Percentiles rank a stretch among this genome's conserved stretches.
Evolutionary conservation across 2,797 vertebrate species (phyloP).

Genomic region (Thamnophis elegans): DNA sequence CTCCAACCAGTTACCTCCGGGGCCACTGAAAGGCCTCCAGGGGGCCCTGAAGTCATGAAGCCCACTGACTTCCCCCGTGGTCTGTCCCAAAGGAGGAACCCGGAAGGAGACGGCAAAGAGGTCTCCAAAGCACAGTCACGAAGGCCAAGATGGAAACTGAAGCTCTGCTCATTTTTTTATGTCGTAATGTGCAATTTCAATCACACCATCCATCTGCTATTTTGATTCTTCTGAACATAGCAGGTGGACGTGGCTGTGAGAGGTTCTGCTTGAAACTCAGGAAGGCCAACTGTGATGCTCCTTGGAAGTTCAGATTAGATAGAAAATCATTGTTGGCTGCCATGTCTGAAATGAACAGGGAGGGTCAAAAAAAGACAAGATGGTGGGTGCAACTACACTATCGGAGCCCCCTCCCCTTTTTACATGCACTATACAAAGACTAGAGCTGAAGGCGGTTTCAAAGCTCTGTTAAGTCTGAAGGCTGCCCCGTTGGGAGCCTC

Average conservation of each 20-base stretch:
- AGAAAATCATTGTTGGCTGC: not conserved
- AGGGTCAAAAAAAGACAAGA: not conserved
- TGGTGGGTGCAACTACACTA: not conserved
- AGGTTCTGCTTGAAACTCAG: not conserved
- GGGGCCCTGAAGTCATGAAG: not conserved
- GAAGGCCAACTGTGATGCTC: not conserved
- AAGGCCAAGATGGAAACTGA: not conserved
- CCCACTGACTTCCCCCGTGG: not conserved
- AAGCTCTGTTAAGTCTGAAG: not conserved
- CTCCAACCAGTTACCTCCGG: not conserved
- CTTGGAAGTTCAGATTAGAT: not conserved
- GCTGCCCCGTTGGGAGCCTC: not conserved
- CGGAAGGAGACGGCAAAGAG: not conserved
- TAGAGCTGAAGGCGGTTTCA: not conserved
- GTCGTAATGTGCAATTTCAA: not conserved
- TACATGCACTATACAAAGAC: not conserved
- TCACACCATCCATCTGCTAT: not conserved
- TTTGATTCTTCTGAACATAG: not conserved
- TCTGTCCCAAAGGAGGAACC: not conserved
- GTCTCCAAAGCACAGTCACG: not conserved
- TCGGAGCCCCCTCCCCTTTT: not conserved
- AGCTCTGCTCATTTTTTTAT: not conserved
- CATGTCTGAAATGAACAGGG: not conserved
- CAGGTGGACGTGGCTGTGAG: not conserved
- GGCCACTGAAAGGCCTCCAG: not conserved